phyloP scores from a whole-genome alignment of 2,113 vertebrate genomes.

The Pteropus alecto region DNA sequence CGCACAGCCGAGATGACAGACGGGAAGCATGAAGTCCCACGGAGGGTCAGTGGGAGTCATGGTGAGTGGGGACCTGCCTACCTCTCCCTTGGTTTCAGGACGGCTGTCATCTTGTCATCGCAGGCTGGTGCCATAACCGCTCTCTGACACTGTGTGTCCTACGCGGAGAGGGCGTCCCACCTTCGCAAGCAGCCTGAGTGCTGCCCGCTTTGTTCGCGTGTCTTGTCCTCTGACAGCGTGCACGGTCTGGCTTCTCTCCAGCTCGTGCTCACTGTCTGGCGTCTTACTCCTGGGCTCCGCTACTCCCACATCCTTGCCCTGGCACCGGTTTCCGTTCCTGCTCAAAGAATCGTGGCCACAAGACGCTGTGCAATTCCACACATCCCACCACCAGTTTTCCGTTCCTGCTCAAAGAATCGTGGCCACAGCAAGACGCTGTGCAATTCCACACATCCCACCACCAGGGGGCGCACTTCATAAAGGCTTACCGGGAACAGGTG shows the following conservation, averaged over 20 bases:
- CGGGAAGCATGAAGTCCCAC: fast-evolving
- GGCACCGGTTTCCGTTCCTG: fast-evolving
- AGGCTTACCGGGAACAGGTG: fast-evolving
- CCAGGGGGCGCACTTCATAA: background rate
- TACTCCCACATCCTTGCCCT: fast-evolving
- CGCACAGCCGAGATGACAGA: background rate
- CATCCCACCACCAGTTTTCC: background rate
- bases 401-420: background rate
- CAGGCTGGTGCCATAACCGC: fast-evolving
- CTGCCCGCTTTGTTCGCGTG: fast-evolving
- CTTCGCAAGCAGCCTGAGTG: fast-evolving
- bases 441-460: fast-evolving
- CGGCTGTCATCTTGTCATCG: fast-evolving
- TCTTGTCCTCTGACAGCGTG: fast-evolving
- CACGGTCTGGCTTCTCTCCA: fast-evolving
- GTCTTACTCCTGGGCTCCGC: fast-evolving
- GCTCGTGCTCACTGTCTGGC: fast-evolving
- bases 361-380: fast-evolving
- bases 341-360: fast-evolving
- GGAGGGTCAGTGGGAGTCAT: background rate
- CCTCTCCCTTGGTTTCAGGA: background rate
- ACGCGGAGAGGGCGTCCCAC: fast-evolving
- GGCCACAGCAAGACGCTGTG: fast-evolving
- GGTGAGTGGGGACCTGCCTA: too few species aligned
- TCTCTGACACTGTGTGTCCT: fast-evolving